Conservation (phyloP, 2,888 invertebrate species). For the Eupithecia insigniata region DNA sequence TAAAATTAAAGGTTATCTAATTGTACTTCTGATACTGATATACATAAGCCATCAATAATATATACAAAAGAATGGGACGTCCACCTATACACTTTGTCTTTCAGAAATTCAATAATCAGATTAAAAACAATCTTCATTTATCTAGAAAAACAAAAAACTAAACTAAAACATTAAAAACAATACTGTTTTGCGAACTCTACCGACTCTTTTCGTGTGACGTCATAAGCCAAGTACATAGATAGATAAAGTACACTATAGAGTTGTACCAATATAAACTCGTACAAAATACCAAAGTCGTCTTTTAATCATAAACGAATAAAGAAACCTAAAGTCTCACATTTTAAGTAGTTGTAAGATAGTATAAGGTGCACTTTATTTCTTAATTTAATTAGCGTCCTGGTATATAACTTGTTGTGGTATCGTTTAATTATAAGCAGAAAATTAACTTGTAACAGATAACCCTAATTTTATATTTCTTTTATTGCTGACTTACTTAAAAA, state of each 20-base stretch:
- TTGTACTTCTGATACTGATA: no score
- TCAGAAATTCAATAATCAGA: no score
- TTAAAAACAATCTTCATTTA: no score
- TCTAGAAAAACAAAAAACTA: no score
- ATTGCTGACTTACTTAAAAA: constrained; percentile 2
- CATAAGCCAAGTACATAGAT: not conserved
- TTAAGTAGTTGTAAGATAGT: not conserved
- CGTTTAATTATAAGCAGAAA: constrained; percentile 19
- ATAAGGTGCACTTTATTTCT: constrained; percentile 7
- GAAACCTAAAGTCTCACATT: not conserved
- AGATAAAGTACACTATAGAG: not conserved
- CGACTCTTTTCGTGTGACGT: not conserved
- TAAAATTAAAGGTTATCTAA: no score
- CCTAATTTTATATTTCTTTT: constrained; percentile 16
- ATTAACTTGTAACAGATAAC: constrained; percentile 10
- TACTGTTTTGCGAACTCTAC: not conserved
- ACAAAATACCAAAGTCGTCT: not conserved
- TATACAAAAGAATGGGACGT: no score
- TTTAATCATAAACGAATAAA: constrained; percentile 1
- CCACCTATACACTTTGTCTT: no score
- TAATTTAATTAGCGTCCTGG: constrained; percentile 19
- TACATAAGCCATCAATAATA: no score
- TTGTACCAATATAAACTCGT: not conserved
- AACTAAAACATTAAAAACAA: not conserved
- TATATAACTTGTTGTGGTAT: constrained; percentile 7